Percentiles rank a stretch among this genome's conserved stretches.
Conservation (phyloP, 2,888 invertebrate genomes). For the Diachrysia chrysitis region DNA sequence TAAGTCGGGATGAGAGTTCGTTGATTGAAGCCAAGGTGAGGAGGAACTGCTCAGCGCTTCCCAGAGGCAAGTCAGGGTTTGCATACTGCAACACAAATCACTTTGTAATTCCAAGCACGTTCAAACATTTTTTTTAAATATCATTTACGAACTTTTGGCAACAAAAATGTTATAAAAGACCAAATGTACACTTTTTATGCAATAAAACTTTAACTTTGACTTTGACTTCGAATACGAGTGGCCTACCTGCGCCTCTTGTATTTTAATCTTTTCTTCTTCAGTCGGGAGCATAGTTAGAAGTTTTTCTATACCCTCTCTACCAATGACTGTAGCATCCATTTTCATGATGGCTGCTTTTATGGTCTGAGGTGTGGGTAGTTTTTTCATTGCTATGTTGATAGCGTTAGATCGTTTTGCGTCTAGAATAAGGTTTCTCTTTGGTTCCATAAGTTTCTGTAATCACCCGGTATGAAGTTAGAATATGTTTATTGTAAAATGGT, state of each 20-base stretch:
- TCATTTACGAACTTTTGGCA: too few relatives aligned
- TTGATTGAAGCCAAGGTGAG: constrained; percentile 98
- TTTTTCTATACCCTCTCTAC: constrained; percentile 99
- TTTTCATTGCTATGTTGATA: constrained; percentile 99
- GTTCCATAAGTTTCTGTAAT: constrained; percentile 84
- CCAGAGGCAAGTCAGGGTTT: constrained; percentile 96
- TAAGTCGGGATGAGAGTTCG: constrained; percentile 97
- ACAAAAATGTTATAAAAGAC: too few relatives aligned
- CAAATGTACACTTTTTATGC: too few relatives aligned
- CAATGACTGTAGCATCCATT: constrained; percentile 99
- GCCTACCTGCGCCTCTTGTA: constrained; percentile 96
- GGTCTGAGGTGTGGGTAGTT: constrained; percentile 98
- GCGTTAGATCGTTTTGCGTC: constrained; percentile 99
- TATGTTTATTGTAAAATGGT: constrained; percentile 14
- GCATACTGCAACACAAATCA: constrained; percentile 88
- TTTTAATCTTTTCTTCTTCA: constrained; percentile 98
- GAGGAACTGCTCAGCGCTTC: constrained; percentile 99
- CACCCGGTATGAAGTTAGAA: background rate
- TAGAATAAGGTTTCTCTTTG: constrained; percentile 92
- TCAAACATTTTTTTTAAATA: too few relatives aligned
- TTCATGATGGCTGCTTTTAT: constrained; percentile 99
- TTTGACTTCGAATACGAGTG: too few relatives aligned
- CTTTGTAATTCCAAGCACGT: background rate
- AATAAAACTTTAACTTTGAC: too few relatives aligned
- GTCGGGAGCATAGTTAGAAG: constrained; percentile 98